Evolutionary conservation across 2,113 vertebrate species (phyloP).

Genomic region (Microtus ochrogaster): DNA sequence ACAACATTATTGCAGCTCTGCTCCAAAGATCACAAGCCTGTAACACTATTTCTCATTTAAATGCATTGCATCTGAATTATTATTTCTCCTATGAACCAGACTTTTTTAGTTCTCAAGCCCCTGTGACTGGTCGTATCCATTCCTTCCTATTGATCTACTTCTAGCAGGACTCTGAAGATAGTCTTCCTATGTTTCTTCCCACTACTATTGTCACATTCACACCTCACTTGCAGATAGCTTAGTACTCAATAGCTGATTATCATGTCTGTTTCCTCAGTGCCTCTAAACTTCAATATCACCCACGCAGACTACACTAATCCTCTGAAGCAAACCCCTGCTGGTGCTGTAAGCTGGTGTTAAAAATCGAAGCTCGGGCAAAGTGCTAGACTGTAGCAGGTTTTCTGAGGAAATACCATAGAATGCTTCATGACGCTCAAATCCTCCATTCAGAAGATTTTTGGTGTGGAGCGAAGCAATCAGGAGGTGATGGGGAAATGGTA

Average conservation of each 20-base stretch:
- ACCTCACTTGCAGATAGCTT: not conserved
- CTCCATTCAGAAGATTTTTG: not conserved
- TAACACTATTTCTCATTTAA: not conserved
- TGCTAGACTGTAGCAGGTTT: constrained; percentile 6
- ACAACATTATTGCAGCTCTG: not conserved
- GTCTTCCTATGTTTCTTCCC: not conserved
- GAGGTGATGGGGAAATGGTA: not conserved
- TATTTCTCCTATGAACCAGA: not conserved
- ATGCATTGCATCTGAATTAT: not conserved
- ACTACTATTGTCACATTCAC: not conserved
- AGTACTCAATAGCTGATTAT: not conserved
- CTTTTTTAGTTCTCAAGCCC: not conserved
- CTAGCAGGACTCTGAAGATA: not conserved
- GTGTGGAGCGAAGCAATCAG: not conserved
- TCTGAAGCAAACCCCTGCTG: constrained; percentile 30
- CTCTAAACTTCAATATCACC: not conserved
- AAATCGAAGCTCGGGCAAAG: constrained; percentile 34
- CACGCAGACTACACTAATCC: not conserved
- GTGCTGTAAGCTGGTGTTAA: not conserved
- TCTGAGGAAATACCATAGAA: not conserved
- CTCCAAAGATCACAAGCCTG: too few species aligned
- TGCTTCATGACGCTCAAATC: constrained; percentile 3
- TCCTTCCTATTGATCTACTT: constrained; percentile 25
- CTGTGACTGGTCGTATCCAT: not conserved
- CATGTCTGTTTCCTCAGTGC: not conserved